Conservation (phyloP, 2,797 vertebrate genomes). For the Rhabdomys pumilio region DNA sequence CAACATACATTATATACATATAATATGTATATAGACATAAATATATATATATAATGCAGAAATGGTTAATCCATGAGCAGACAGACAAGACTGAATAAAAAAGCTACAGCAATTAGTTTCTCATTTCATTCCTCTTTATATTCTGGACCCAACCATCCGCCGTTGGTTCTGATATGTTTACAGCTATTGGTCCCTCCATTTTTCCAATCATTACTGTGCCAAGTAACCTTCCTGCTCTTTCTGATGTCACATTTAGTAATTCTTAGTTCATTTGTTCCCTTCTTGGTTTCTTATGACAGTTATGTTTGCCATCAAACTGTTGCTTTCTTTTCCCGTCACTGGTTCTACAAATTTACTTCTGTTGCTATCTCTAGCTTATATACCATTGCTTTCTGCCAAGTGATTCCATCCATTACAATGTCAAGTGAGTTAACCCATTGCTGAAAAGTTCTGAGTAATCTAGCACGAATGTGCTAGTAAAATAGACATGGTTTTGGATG, state of each 20-base stretch:
- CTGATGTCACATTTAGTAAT: neutral
- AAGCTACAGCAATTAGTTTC: neutral
- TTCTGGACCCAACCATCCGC: too few relatives aligned
- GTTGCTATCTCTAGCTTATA: neutral
- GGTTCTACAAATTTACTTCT: neutral
- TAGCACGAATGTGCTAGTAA: neutral
- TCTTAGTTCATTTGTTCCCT: neutral
- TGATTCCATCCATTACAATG: rapidly evolving
- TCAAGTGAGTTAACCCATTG: neutral
- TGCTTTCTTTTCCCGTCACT: neutral
- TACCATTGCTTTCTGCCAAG: too few relatives aligned
- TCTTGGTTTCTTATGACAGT: neutral
- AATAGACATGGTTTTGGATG: neutral
- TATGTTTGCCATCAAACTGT: neutral
- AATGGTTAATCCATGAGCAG: neutral
- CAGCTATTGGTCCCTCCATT: neutral
- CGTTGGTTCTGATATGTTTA: neutral
- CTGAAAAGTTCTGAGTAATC: neutral
- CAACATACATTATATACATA: too few relatives aligned
- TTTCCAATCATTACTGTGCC: neutral
- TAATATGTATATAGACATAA: too few relatives aligned
- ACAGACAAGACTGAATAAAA: neutral
- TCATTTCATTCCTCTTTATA: neutral
- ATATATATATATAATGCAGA: too few relatives aligned
- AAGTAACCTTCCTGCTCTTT: neutral